These are phyloP conservation scores for Drosophila kikkawai DNA, from an alignment of 1,140 invertebrate genomes.

Conservation along the genomic window DNA sequence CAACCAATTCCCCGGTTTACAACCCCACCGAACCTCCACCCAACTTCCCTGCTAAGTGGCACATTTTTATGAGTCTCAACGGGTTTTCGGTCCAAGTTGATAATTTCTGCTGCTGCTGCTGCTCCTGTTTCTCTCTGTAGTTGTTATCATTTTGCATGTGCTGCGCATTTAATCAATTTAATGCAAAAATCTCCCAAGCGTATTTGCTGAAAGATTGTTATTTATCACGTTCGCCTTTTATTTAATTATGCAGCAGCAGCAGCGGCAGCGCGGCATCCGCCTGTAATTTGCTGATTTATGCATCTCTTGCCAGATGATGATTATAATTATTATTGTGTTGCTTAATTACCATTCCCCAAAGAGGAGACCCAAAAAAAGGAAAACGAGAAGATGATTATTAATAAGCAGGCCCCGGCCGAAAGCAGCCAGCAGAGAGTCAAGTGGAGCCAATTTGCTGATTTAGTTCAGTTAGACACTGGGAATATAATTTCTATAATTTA, in stretches of 20 bases:
- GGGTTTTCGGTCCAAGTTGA: constrained; percentile 77
- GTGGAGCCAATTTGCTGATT: constrained; percentile 82
- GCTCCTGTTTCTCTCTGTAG: constrained; percentile 43
- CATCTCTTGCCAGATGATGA: constrained; percentile 72
- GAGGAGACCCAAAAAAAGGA: constrained; percentile 50
- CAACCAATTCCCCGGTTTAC: constrained; percentile 33
- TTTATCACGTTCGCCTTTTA: constrained; percentile 81
- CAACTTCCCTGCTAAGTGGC: constrained; percentile 74
- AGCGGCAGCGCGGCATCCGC: constrained; percentile 3
- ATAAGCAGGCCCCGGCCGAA: constrained; percentile 61
- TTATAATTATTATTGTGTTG: constrained; percentile 74
- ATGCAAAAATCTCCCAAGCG: constrained; percentile 79
- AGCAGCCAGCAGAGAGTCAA: constrained; percentile 49
- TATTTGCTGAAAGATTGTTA: constrained; percentile 80
- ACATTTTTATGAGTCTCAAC: constrained; percentile 82
- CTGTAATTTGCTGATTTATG: constrained; percentile 79
- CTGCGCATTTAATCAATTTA: constrained; percentile 82
- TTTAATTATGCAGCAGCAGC: constrained; percentile 71
- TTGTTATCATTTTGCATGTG: constrained; percentile 65
- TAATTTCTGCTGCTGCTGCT: constrained; percentile 62
- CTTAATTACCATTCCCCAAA: constrained; percentile 78
- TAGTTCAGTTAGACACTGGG: constrained; percentile 53
- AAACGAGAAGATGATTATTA: constrained; percentile 74
- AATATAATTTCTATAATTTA: not conserved
- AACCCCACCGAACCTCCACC: constrained; percentile 12